These are phyloP conservation scores for Leptodactylus fuscus DNA, from an alignment of 2,113 vertebrate genomes.

Conservation along the genomic window DNA sequence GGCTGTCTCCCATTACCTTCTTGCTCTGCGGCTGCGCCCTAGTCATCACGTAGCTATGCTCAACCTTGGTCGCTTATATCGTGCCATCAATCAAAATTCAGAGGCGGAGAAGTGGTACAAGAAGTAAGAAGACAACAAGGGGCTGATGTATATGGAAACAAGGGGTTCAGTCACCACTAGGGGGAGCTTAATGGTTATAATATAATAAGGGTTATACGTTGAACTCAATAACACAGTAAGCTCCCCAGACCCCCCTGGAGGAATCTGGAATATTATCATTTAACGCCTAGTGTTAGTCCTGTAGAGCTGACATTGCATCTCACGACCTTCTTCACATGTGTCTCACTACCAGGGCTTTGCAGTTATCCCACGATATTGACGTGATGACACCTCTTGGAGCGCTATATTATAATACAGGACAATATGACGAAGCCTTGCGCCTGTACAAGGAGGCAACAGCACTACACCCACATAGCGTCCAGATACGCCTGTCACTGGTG, in stretches of 20 bases:
- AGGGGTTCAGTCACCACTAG: background rate
- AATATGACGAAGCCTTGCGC: conserved; percentile 86
- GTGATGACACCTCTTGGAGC: conserved; percentile 90
- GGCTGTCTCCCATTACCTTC: conserved; percentile 87
- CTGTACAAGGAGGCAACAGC: conserved; percentile 85
- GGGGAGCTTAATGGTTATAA: background rate
- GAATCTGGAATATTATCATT: too few relatives aligned
- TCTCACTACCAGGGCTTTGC: conserved; percentile 78
- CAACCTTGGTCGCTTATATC: conserved; percentile 91
- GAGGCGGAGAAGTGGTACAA: conserved; percentile 93
- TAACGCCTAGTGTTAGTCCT: too few relatives aligned
- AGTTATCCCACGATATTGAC: conserved; percentile 85
- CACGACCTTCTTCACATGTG: background rate
- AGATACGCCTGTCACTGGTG: conserved; percentile 90
- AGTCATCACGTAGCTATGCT: conserved; percentile 95
- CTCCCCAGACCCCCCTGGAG: too few relatives aligned
- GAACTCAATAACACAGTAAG: too few relatives aligned
- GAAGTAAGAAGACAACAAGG: conserved; percentile 72
- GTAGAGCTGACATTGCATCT: background rate
- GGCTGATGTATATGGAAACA: background rate
- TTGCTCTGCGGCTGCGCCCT: conserved; percentile 88
- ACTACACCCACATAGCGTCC: conserved; percentile 83
- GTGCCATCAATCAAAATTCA: conserved; percentile 86
- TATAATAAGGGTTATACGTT: background rate
- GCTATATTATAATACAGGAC: conserved; percentile 94